Evolutionary conservation across 2,888 invertebrate species (phyloP), one percentile per base, ranked within the genome.

Genomic region (Dryobotodes eremita): DNA sequence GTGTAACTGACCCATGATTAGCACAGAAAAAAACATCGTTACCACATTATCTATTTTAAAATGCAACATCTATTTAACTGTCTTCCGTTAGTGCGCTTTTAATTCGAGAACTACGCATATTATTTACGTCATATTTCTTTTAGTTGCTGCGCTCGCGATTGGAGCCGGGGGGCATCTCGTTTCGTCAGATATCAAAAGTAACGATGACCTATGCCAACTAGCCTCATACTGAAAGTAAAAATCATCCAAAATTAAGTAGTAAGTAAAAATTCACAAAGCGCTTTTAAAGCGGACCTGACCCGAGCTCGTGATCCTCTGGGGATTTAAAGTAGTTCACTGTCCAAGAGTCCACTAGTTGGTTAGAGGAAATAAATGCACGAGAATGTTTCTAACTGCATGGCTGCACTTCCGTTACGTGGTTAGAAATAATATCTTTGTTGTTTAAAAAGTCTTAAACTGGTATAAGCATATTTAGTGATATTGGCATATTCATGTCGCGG

Each of bases 241-340:
- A 71, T 59, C 17, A 65, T 77, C 55, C 7, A 76, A 74, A 78
- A 76, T 80, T 59, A 70, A 83, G 74, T 64, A 76, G 65, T n/a
- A 31, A 26, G 73, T 74, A 75, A 81, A 85, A 87, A 87, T 80
- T 84, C 82, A 77, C 78, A 88, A 88, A 80, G 77, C 7, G 42
- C 55, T 79, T 72, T 55, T 74, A 75, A 75, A 83, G 64, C 46
- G 36, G 50, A 71, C 50, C 75, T 77, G 79, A 75, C 62, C 68
- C 50, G 75, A 59, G 70, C 55, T 77, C 48, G 26, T 50, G 69
- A 10, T 64, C 31, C 85, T 75, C 85, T 70, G 17, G 87, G 84
- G 83, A 69, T 20, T 65, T 13, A 31, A 79, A 61, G 72, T 77
- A 84, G 79, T 66, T 77, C 77, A 62, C 68, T 76, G 72, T 65